A percentile compares a stretch with the other conserved stretches of the same genome.
Evolutionary conservation across 2,113 vertebrate species (phyloP).

Genomic region (Microcebus lehilahytsara): DNA sequence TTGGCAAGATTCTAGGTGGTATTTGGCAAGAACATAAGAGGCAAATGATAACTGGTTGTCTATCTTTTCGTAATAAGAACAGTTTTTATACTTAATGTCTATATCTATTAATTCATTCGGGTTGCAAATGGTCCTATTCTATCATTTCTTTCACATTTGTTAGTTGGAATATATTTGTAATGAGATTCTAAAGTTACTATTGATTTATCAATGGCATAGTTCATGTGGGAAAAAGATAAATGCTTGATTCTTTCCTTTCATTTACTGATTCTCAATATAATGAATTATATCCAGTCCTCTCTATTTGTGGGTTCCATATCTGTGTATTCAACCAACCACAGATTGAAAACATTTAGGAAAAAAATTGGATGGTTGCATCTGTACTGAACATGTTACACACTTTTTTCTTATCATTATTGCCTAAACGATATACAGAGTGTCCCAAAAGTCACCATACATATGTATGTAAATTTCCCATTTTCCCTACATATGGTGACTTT

Average conservation of each 20-base stretch:
- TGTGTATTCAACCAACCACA: background rate
- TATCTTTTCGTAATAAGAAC: conserved; percentile 7
- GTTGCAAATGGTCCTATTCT: background rate
- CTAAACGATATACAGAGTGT: background rate
- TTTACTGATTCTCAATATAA: conserved; percentile 5
- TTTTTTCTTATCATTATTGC: background rate
- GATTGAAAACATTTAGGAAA: background rate
- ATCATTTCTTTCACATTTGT: background rate
- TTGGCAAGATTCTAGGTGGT: background rate
- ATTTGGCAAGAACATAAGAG: background rate
- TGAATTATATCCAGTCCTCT: background rate
- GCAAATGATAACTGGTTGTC: background rate
- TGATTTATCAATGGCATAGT: background rate
- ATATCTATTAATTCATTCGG: background rate
- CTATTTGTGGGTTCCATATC: background rate
- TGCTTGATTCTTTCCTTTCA: conserved; percentile 15
- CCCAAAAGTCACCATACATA: too few relatives aligned
- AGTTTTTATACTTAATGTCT: background rate
- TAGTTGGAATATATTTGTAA: conserved; percentile 10
- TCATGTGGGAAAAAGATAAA: background rate
- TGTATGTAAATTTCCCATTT: too few relatives aligned
- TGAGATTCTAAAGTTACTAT: background rate
- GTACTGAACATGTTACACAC: background rate
- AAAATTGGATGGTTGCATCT: background rate
- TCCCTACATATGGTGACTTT: too few relatives aligned